Percentiles rank a stretch among this genome's conserved stretches.
phyloP scores from a whole-genome alignment of 2,113 vertebrate species.

The Corvus hawaiiensis region DNA sequence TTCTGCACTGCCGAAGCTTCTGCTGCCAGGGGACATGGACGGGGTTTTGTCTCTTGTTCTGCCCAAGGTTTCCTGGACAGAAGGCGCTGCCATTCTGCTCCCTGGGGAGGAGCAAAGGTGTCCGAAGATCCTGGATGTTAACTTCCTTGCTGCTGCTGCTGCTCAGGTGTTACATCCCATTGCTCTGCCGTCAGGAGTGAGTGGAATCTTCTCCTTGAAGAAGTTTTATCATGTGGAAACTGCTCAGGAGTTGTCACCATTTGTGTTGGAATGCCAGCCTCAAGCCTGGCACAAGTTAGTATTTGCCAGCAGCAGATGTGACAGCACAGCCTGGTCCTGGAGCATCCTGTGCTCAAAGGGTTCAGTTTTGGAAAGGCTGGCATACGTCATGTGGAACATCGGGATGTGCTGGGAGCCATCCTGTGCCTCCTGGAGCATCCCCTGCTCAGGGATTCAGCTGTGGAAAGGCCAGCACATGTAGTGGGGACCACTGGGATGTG shows the following conservation, averaged over 20 bases:
- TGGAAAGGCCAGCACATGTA: not conserved
- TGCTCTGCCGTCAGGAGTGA: not conserved
- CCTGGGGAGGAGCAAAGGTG: not conserved
- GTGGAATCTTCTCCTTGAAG: not conserved
- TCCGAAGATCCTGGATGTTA: not conserved
- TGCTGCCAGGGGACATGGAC: not conserved
- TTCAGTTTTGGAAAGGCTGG: not conserved
- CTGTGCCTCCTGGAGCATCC: not conserved
- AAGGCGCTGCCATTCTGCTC: not conserved
- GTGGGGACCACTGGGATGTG: fast-evolving
- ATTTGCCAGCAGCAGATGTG: not conserved
- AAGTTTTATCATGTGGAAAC: not conserved
- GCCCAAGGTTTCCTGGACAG: not conserved
- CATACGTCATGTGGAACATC: fast-evolving
- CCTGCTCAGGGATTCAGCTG: not conserved
- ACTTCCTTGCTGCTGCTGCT: not conserved
- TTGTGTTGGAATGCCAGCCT: not conserved
- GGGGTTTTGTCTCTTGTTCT: not conserved
- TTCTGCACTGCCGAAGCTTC: not conserved
- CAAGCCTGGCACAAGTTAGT: not conserved
- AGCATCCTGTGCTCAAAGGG: not conserved
- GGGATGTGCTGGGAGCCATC: not conserved
- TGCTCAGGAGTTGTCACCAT: not conserved
- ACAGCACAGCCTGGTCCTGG: not conserved
- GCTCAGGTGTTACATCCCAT: not conserved